Base-by-base conservation (phyloP, 1,140 invertebrate genomes). In the Octopus sinensis region DNA sequence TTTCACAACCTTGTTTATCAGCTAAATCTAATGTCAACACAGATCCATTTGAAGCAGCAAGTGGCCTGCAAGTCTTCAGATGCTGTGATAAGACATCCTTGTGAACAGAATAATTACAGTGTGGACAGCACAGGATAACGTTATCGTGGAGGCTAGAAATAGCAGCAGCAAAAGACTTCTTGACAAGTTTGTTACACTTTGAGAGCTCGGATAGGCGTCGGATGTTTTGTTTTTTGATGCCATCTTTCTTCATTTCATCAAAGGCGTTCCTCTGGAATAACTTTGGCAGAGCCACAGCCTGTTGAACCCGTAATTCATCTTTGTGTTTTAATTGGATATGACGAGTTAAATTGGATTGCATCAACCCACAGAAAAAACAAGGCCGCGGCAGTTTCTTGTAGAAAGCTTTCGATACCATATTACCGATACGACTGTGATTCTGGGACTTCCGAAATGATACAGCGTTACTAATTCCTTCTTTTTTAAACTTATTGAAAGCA, bases 321-420 rank as follows among this genome's bases (percentile, higher is more conserved):
- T 73, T 73, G 68, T 73, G 68, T 13, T 73, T 73, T 23, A 73
- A 73, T 23, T 73, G 68, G 17, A 73, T 73, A 23, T 73, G 68
- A 13, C 68, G 68, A 73, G 68, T 73, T 23, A 73, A 73, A 6
- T 73, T 73, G 13, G 68, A 4, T 23, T 73, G 68, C 68, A 73
- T 73, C 68, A 73, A 13, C 5, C 68, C 68, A 17, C 68, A 73
- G 68, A 5, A 73, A 6, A 23, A 23, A 13, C 68, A 73, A 73
- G 68, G 68, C 30, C 68, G 6, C 1, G 68, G 30, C 3, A 23
- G 68, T 23, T 73, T 73, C 13, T 73, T 73, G 68, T 73, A 73
- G 13, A 43, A 43, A 43, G 30, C 30, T 43, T 43, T 43, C 1
- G 30, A 43, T 43, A 43, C 30, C 30, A 43, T 43, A 43, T 43